phyloP scores from a whole-genome alignment of 2,797 vertebrate genomes.

The Acipenser transmontanus region DNA sequence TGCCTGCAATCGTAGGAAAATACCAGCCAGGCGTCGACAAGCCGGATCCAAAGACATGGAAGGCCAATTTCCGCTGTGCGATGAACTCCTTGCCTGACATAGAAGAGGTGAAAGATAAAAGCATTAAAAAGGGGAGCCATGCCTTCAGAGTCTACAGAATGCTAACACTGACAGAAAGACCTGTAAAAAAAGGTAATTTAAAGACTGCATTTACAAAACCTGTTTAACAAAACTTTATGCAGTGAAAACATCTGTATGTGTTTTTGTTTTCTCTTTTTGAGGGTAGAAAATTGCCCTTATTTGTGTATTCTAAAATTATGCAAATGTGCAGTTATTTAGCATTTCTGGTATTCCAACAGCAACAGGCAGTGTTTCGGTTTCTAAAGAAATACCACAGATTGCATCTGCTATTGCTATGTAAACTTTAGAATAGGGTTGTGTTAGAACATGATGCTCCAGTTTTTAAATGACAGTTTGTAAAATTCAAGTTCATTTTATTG shows the following conservation, averaged over 20 bases:
- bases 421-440: neutral
- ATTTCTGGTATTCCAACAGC: too few species aligned
- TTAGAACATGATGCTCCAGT: too few species aligned
- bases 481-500: too few species aligned
- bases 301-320: too few species aligned
- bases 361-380: slow-evolving; percentile 5
- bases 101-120: slow-evolving; percentile 96
- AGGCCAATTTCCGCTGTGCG: slow-evolving; percentile 95
- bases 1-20: slow-evolving; percentile 62
- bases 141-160: slow-evolving; percentile 95
- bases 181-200: slow-evolving; percentile 82
- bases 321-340: too few species aligned
- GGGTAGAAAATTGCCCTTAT: too few species aligned
- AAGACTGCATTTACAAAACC: too few species aligned
- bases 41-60: slow-evolving; percentile 97
- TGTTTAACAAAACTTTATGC: too few species aligned
- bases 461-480: too few species aligned
- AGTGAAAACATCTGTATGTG: too few species aligned
- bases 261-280: too few species aligned
- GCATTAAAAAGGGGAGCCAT: slow-evolving; percentile 97
- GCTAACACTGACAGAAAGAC: slow-evolving; percentile 79
- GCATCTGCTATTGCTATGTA: slow-evolving; percentile 5
- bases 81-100: slow-evolving; percentile 98
- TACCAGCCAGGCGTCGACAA: slow-evolving; percentile 86
- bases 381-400: slow-evolving; percentile 13